phyloP scores from a whole-genome alignment of 2,113 vertebrate genomes.

The Asarcornis scutulata region DNA sequence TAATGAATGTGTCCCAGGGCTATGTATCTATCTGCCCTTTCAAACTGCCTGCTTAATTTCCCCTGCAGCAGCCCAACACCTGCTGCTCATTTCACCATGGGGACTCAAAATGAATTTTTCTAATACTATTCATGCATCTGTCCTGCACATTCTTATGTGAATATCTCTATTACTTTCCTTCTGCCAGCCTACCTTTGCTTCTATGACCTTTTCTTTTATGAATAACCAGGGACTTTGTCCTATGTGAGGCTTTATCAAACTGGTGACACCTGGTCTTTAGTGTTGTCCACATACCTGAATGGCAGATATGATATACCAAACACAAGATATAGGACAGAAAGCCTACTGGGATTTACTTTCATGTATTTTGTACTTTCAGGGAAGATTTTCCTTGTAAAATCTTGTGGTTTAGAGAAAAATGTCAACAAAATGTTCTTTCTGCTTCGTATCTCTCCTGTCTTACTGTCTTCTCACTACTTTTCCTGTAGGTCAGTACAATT shows the following conservation, averaged over 20 bases:
- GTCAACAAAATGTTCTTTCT: background rate
- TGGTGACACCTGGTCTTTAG: background rate
- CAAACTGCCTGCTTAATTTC: constrained; percentile 1
- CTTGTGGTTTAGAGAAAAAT: background rate
- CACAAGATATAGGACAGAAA: background rate
- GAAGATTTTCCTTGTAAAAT: background rate
- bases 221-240: background rate
- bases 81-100: constrained; percentile 38
- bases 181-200: background rate
- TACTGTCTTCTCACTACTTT: background rate
- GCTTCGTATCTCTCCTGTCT: background rate
- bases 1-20: constrained; percentile 35
- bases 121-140: constrained; percentile 49
- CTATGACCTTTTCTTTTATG: constrained; percentile 13
- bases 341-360: background rate
- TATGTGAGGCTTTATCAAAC: background rate
- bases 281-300: background rate
- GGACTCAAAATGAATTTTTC: background rate
- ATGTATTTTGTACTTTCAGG: background rate
- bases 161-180: constrained; percentile 34
- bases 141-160: background rate
- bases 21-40: constrained; percentile 39
- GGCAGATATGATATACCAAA: background rate
- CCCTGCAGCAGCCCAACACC: background rate
- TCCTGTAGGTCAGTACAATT: background rate